Evolutionary conservation across 2,888 invertebrate genomes (phyloP), one percentile per base, ranked within the genome.

Genomic region (Sepioteuthis lessoniana): DNA sequence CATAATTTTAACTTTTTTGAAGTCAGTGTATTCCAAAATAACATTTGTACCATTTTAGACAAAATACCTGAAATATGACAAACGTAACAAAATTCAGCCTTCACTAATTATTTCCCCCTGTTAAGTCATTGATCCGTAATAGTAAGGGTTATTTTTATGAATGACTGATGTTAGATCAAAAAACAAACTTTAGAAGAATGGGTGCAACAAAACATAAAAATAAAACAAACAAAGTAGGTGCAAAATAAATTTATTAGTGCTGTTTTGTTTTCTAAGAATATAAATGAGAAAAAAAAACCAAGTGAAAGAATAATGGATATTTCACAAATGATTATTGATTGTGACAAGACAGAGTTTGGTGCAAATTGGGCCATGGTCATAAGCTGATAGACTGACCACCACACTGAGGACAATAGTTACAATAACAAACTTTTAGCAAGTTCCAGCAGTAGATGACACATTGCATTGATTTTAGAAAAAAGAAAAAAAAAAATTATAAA

Each of bases 191-290:
- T n/a, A n/a, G n/a, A n/a, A n/a, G n/a, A n/a, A n/a, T n/a, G n/a
- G n/a, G n/a, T n/a, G 42, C 42, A n/a, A n/a, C n/a, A n/a, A 76
- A 60, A 76, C 16, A 35, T n/a, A 5, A 35, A 35, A 76, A 76
- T 76, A 76, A 76, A 76, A 76, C n/a, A n/a, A 76, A 10, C 76
- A n/a, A 76, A 76, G 10, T 76, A n/a, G n/a, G 76, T 76, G 76
- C 76, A 76, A 76, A 76, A 76, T 76, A 76, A 76, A 76, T 76
- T 76, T 76, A 76, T 76, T 76, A 76, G 76, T 76, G 76, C 76
- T 35, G 76, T 76, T 76, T 76, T 76, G 76, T 76, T 76, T 76
- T 76, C 76, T 76, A 76, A 76, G 76, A 76, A 76, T 76, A 76
- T 76, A 76, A 76, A 76, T 76, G 76, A 76, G 76, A 76, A n/a